phyloP scores from a whole-genome alignment of 2,797 vertebrate species.

The Halcyon smyrnensis region DNA sequence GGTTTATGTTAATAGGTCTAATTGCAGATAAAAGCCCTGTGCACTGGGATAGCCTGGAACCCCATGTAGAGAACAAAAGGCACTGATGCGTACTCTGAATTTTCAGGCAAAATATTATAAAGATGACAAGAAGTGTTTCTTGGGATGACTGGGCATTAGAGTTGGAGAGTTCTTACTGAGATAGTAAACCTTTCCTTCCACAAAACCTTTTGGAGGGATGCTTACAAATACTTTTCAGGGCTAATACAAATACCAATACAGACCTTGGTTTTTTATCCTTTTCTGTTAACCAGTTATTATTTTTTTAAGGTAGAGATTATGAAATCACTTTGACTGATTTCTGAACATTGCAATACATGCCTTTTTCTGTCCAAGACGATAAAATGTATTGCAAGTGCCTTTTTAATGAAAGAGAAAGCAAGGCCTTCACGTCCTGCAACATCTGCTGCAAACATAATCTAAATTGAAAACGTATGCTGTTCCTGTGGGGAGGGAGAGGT shows the following conservation, averaged over 20 bases:
- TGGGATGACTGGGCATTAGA: background rate
- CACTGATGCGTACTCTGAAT: background rate
- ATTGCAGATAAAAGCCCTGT: background rate
- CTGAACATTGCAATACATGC: constrained; percentile 30
- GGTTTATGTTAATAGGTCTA: background rate
- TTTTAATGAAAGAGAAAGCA: constrained; percentile 74
- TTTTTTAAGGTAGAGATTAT: background rate
- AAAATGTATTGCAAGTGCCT: constrained; percentile 42
- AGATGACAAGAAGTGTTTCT: background rate
- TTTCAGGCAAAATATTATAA: background rate
- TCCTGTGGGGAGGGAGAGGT: constrained; percentile 5
- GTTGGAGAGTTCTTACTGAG: background rate
- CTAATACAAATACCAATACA: background rate
- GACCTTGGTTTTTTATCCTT: background rate
- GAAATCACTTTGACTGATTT: constrained; percentile 45
- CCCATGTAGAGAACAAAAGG: background rate
- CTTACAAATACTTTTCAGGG: background rate
- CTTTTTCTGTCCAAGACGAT: constrained; percentile 62
- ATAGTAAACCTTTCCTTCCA: background rate
- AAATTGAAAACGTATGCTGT: constrained; percentile 75
- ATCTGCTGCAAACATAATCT: constrained; percentile 74
- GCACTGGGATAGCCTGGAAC: background rate
- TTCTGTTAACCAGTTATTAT: background rate
- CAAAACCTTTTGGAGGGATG: background rate
- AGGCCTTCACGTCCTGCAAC: constrained; percentile 51